Evolutionary conservation across 2,113 vertebrate species (phyloP).

Genomic region (Crotalus helleri): DNA sequence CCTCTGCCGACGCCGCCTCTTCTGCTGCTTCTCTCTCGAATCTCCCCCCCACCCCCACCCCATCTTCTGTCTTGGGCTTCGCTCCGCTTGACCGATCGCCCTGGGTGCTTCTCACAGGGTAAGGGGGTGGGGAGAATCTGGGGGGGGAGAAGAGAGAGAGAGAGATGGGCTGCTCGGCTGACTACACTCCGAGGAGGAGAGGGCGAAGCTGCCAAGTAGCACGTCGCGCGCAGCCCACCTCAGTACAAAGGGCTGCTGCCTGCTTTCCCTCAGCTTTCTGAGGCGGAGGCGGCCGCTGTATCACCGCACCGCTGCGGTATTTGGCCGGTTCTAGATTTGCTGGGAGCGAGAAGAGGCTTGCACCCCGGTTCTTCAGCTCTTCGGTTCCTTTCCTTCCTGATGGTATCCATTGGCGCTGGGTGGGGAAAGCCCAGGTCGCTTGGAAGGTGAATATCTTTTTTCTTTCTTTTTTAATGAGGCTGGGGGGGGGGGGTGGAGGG

Average conservation of each 20-base stretch:
- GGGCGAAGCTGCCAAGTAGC: conserved; percentile 16
- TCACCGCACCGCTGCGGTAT: neutral
- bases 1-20: conserved; percentile 17
- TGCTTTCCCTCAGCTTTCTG: neutral
- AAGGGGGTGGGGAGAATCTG: conserved; percentile 15
- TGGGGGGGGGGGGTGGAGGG: neutral
- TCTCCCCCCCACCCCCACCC: neutral
- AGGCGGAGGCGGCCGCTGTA: conserved; percentile 11
- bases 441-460: neutral
- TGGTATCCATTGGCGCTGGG: neutral
- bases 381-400: neutral
- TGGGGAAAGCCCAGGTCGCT: neutral
- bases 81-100: conserved; percentile 33
- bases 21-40: neutral
- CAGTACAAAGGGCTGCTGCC: neutral
- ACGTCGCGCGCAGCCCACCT: conserved; percentile 32
- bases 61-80: conserved; percentile 1
- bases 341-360: neutral
- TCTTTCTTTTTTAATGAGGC: neutral
- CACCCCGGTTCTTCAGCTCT: neutral
- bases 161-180: neutral
- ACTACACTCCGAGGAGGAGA: neutral
- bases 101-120: neutral
- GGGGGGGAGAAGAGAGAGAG: conserved; percentile 7
- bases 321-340: neutral